Conservation (phyloP, 1,140 invertebrate species). For the Cherax quadricarinatus region DNA sequence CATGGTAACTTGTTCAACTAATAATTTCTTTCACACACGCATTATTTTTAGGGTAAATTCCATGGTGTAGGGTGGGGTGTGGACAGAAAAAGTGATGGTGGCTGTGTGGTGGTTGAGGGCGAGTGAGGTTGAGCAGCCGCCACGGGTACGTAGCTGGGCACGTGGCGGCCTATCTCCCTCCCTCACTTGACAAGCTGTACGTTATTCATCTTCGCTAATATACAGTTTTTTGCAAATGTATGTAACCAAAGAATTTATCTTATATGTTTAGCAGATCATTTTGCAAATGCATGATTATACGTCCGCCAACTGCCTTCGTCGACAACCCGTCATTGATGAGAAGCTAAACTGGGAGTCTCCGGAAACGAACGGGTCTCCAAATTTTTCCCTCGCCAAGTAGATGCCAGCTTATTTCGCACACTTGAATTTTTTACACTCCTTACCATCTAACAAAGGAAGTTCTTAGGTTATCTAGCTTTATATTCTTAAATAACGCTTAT, state of each 20-base stretch:
- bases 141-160: slow-evolving; percentile 25
- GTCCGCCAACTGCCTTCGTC: slow-evolving; percentile 29
- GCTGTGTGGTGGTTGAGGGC: too few relatives aligned
- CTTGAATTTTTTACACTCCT: not conserved
- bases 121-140: not conserved
- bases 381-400: not conserved
- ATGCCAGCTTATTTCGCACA: slow-evolving; percentile 22
- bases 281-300: not conserved
- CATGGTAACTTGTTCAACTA: too few relatives aligned
- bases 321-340: slow-evolving; percentile 28
- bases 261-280: too few relatives aligned
- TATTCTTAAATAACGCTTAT: too few relatives aligned
- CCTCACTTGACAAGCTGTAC: not conserved
- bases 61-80: too few relatives aligned
- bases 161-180: not conserved
- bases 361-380: slow-evolving; percentile 30
- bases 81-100: too few relatives aligned
- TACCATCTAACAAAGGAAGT: not conserved
- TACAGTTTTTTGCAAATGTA: too few relatives aligned
- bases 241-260: too few relatives aligned
- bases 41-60: too few relatives aligned
- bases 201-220: too few relatives aligned
- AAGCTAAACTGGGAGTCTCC: slow-evolving; percentile 25
- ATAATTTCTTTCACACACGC: too few relatives aligned
- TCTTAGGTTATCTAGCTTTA: too few relatives aligned